These are phyloP conservation scores for Meloidogyne floridensis DNA, from an alignment of 1,140 invertebrate species.

Conservation along the genomic window DNA sequence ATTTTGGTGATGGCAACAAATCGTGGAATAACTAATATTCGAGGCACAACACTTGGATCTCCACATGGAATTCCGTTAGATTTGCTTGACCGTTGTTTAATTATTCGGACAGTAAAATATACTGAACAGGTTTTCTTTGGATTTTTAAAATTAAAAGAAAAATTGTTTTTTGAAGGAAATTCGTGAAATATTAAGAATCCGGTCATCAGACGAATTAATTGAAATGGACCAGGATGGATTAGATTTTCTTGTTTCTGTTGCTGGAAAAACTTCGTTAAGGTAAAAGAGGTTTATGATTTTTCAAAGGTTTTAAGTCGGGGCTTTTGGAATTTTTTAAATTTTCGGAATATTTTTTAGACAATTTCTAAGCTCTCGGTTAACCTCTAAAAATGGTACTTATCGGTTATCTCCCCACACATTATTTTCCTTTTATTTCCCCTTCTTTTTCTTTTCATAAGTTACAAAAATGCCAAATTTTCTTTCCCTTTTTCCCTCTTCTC, in stretches of 20 bases:
- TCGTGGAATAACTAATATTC: constrained; percentile 83
- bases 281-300: background rate
- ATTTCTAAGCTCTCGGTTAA: too few relatives aligned
- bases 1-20: constrained; percentile 99
- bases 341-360: too few relatives aligned
- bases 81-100: constrained; percentile 90
- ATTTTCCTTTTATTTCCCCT: too few relatives aligned
- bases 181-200: constrained; percentile 55
- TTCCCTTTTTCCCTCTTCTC: too few relatives aligned
- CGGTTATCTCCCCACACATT: too few relatives aligned
- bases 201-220: constrained; percentile 88
- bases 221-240: constrained; percentile 89
- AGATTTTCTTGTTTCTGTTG: constrained; percentile 84
- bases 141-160: background rate
- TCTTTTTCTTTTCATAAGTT: too few relatives aligned
- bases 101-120: constrained; percentile 83
- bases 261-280: constrained; percentile 79
- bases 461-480: too few relatives aligned
- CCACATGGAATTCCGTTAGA: constrained; percentile 96
- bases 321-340: too few relatives aligned
- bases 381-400: too few relatives aligned
- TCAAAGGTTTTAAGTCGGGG: too few relatives aligned
- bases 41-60: constrained; percentile 87
- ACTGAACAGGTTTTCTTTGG: constrained; percentile 72
- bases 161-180: constrained; percentile 45